A percentile compares a stretch with the other conserved stretches of the same genome.
Conservation (phyloP, 2,113 vertebrate genomes). For the Vulpes vulpes region DNA sequence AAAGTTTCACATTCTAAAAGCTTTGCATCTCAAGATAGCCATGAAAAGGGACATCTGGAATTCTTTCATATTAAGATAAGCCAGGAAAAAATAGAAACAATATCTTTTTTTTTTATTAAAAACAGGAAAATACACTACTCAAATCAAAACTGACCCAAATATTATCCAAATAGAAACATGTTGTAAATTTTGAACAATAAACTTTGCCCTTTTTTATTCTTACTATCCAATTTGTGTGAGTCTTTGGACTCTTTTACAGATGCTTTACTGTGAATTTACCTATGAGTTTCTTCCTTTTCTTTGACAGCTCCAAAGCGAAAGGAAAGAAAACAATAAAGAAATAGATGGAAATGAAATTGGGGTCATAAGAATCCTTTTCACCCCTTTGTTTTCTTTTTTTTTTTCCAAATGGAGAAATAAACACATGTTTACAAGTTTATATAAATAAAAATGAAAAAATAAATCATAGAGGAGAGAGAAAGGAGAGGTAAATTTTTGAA, state of each 20-base stretch:
- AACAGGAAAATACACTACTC: neutral
- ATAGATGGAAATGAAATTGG: neutral
- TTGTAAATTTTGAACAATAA: conserved; percentile 23
- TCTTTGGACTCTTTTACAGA: neutral
- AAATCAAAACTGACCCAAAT: neutral
- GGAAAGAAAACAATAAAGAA: neutral
- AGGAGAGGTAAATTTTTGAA: neutral
- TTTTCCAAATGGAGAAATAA: neutral
- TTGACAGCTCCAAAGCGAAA: neutral
- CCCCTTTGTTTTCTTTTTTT: neutral
- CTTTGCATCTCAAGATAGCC: neutral
- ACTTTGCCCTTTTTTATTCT: neutral
- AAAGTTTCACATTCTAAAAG: neutral
- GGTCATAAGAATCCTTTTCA: neutral
- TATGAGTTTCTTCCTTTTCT: neutral
- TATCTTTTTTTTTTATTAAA: neutral
- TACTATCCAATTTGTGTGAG: neutral
- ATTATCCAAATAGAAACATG: neutral
- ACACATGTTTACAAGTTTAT: neutral
- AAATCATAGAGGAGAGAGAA: neutral
- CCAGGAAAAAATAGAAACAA: neutral
- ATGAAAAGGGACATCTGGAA: neutral
- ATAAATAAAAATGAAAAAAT: conserved; percentile 28
- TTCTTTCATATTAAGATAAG: neutral
- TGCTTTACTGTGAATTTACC: neutral